Evolutionary conservation across 2,888 invertebrate species (phyloP).

Genomic region (Metacarcinus magister): DNA sequence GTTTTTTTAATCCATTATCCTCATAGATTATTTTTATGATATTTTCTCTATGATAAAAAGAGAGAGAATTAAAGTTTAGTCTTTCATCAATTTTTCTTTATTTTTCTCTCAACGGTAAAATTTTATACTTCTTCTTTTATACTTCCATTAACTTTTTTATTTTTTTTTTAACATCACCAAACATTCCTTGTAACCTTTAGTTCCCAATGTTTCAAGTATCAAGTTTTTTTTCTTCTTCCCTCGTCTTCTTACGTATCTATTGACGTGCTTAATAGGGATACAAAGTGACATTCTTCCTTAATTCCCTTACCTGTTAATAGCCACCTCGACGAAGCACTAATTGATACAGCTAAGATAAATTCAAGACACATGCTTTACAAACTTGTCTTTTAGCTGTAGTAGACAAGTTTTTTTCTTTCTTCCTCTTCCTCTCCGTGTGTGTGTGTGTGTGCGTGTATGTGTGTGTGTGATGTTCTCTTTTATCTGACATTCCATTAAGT

Average conservation of each 20-base stretch:
- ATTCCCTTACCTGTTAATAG: neutral
- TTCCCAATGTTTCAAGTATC: neutral
- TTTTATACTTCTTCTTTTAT: no score
- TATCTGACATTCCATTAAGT: neutral
- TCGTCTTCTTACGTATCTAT: neutral
- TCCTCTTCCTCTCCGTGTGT: no score
- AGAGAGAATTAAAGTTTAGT: neutral
- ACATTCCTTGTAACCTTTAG: no score
- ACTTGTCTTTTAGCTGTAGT: neutral
- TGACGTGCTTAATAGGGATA: neutral
- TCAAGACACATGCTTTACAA: neutral
- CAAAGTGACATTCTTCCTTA: neutral
- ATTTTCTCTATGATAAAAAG: neutral
- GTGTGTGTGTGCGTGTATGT: no score
- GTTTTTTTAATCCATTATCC: slow-evolving; percentile 43
- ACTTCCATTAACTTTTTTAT: no score
- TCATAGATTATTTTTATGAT: neutral
- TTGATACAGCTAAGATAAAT: neutral
- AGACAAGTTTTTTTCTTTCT: neutral
- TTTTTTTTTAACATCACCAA: no score
- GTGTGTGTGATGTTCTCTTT: neutral
- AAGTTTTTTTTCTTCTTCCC: no score
- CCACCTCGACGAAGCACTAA: neutral
- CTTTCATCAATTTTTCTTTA: neutral
- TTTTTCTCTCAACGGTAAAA: neutral